phyloP scores from a whole-genome alignment of 30 jellyfish, hydroid and myxozoan genomes.

The Aurelia sp. region DNA sequence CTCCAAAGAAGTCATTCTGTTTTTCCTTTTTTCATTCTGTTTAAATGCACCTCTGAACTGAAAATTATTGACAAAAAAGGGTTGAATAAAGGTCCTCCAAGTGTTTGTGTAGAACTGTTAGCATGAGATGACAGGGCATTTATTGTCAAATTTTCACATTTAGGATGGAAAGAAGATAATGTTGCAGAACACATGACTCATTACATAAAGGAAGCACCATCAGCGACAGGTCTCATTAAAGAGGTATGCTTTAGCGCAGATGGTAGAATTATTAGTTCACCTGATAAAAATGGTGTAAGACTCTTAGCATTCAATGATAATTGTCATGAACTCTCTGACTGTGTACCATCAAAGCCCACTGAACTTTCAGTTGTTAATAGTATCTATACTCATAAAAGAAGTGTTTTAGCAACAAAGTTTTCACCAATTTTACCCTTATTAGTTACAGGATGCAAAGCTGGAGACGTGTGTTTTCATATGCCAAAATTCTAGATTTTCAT shows the following conservation, averaged over 20 bases:
- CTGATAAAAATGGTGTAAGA: conserved; percentile 90
- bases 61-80: no score
- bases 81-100: no score
- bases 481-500: conserved; percentile 65
- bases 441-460: conserved; percentile 95
- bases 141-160: no score
- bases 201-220: conserved; percentile 75
- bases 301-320: conserved; percentile 62
- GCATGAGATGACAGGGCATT: no score
- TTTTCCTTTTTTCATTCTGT: no score
- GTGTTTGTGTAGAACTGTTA: no score
- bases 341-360: conserved; percentile 30
- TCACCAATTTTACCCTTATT: conserved; percentile 75
- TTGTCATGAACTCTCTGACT: conserved; percentile 69
- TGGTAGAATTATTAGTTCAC: conserved; percentile 91
- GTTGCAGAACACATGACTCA: conserved; percentile 27
- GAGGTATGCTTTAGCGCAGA: conserved; percentile 86
- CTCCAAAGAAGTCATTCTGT: no score
- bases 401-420: conserved; percentile 83
- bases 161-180: no score
- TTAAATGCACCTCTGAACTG: no score
- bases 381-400: conserved; percentile 62
- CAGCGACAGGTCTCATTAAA: conserved; percentile 86
- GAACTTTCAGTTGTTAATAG: conserved; percentile 61
- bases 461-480: conserved; percentile 76